Percentiles rank a stretch among this genome's conserved stretches.
Evolutionary conservation across 1,140 invertebrate genomes (phyloP).

Genomic region (Drosophila sturtevanti): DNA sequence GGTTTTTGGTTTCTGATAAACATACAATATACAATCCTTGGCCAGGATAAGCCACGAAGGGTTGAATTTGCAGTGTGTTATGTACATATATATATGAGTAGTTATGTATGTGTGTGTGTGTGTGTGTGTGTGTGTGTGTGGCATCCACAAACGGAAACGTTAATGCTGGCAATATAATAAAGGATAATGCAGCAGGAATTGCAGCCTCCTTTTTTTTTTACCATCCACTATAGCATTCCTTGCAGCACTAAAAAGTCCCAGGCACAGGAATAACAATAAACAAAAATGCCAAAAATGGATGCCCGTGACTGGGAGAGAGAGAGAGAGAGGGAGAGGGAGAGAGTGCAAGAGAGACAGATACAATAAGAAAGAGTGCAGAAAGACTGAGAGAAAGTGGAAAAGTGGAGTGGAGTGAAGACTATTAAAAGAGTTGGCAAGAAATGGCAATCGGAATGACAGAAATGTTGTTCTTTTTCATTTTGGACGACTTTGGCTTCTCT

Average conservation of each 20-base stretch:
- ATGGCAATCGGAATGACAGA: constrained; percentile 22
- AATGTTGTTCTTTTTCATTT: constrained; percentile 25
- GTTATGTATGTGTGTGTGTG: not conserved
- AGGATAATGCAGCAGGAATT: constrained; percentile 58
- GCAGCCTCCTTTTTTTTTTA: constrained; percentile 1
- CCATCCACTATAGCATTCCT: constrained; percentile 35
- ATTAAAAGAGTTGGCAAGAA: constrained; percentile 7
- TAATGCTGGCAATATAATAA: constrained; percentile 68
- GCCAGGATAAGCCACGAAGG: not conserved
- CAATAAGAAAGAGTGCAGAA: not conserved
- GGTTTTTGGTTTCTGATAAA: constrained; percentile 12
- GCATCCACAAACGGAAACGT: constrained; percentile 49
- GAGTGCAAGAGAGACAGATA: constrained; percentile 8
- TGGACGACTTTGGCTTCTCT: not conserved
- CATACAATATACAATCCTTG: constrained; percentile 3
- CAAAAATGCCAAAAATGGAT: constrained; percentile 43
- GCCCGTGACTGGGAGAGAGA: not conserved
- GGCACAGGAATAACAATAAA: constrained; percentile 55
- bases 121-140: not conserved
- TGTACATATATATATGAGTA: not conserved
- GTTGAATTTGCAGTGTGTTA: not conserved
- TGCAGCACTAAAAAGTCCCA: constrained; percentile 30
- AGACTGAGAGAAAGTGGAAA: not conserved
- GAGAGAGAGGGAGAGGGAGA: not conserved
- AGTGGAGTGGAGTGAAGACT: not conserved